Conservation (phyloP, 2,113 vertebrate species). For the Pterophyllum scalare region DNA sequence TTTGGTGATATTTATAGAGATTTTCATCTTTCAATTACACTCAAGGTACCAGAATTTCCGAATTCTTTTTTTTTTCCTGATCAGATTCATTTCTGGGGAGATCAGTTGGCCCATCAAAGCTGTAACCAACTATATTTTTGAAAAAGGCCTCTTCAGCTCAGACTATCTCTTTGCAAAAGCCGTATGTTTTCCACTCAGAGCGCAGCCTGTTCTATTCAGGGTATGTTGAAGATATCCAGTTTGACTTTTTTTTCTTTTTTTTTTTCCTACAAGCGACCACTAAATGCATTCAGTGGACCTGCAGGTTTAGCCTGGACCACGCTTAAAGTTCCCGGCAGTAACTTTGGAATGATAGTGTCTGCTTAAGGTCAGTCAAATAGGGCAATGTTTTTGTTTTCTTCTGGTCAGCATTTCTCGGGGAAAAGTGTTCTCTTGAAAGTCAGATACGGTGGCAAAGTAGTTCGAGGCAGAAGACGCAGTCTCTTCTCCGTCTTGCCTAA, state of each 20-base stretch:
- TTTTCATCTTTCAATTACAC: slow-evolving; percentile 25
- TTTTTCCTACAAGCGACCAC: slow-evolving; percentile 15
- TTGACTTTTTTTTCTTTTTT: neutral
- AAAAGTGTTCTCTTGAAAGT: slow-evolving; percentile 45
- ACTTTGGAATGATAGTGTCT: slow-evolving; percentile 39
- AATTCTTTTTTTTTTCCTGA: slow-evolving; percentile 16
- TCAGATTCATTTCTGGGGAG: slow-evolving; percentile 29
- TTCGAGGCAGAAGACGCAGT: slow-evolving; percentile 52
- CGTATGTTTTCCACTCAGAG: slow-evolving; percentile 22
- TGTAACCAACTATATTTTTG: neutral
- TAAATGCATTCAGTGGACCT: slow-evolving; percentile 48
- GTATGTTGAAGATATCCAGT: slow-evolving; percentile 13
- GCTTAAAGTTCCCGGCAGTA: slow-evolving; percentile 42
- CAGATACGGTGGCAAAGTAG: slow-evolving; percentile 58
- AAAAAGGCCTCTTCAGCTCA: slow-evolving; percentile 33
- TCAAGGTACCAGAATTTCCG: slow-evolving; percentile 36
- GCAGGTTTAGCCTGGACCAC: slow-evolving; percentile 26
- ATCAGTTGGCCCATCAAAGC: neutral
- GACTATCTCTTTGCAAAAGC: slow-evolving; percentile 8
- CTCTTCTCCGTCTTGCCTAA: slow-evolving; percentile 29
- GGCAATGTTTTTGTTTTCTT: slow-evolving; percentile 57
- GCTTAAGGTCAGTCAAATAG: slow-evolving; percentile 48
- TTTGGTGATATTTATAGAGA: slow-evolving; percentile 25
- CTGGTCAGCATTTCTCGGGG: slow-evolving; percentile 44
- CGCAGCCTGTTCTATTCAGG: slow-evolving; percentile 6